Percentiles rank a stretch among this genome's conserved stretches.
Evolutionary conservation across 2,888 invertebrate genomes (phyloP).

Genomic region (Oxyscelio sp.): DNA sequence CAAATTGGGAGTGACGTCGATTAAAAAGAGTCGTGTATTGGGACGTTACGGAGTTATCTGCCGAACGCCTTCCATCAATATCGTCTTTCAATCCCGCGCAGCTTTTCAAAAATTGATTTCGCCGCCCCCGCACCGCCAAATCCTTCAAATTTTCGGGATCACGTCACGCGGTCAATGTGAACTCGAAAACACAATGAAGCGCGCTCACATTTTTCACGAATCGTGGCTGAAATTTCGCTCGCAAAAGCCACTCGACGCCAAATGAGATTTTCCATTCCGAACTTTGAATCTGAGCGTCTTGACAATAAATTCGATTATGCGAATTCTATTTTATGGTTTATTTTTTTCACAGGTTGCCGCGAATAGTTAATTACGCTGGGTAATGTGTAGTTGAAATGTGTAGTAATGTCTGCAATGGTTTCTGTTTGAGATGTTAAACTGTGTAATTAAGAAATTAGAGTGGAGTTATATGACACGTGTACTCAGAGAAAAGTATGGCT

Average conservation of each 20-base stretch:
- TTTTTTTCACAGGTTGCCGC: background rate
- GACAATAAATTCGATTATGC: slow-evolving; percentile 33
- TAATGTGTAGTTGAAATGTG: too few species aligned
- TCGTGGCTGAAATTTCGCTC: slow-evolving; percentile 39
- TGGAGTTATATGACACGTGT: too few species aligned
- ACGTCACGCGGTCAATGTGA: slow-evolving; percentile 64
- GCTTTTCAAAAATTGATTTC: slow-evolving; percentile 60
- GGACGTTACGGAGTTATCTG: slow-evolving; percentile 56
- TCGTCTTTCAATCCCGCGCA: slow-evolving; percentile 57
- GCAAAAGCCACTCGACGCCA: slow-evolving; percentile 38
- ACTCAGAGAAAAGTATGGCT: too few species aligned
- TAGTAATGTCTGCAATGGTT: too few species aligned
- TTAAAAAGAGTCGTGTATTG: slow-evolving; percentile 58
- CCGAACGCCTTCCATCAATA: slow-evolving; percentile 42
- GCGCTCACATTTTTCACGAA: slow-evolving; percentile 45
- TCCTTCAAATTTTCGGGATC: slow-evolving; percentile 67
- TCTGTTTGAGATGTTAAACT: too few species aligned
- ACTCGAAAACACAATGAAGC: slow-evolving; percentile 60
- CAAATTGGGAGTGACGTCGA: slow-evolving; percentile 66
- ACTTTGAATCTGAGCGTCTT: background rate
- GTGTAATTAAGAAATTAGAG: too few species aligned
- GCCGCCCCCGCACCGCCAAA: slow-evolving; percentile 15
- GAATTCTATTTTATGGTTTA: background rate
- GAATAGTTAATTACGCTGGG: slow-evolving; percentile 5
- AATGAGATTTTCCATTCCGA: slow-evolving; percentile 50